These are phyloP conservation scores for Aphelenchoides bicaudatus DNA, from an alignment of 2,888 invertebrate genomes.

Conservation along the genomic window DNA sequence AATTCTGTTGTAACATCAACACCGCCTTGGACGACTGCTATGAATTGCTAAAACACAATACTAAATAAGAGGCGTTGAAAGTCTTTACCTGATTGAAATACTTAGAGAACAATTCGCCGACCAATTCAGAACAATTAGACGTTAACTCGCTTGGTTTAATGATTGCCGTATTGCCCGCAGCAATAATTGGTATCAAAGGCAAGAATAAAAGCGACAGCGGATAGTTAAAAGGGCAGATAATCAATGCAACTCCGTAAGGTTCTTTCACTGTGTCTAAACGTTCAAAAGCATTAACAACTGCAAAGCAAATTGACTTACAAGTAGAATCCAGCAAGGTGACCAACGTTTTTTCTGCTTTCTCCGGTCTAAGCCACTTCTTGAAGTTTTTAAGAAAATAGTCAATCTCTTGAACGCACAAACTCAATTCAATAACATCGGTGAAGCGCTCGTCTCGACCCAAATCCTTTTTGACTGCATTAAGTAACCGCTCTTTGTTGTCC, in stretches of 20 bases:
- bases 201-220: slow-evolving; percentile 67
- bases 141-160: slow-evolving; percentile 52
- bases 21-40: slow-evolving; percentile 77
- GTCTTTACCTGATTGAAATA: slow-evolving; percentile 40
- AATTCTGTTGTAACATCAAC: slow-evolving; percentile 79
- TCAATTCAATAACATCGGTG: slow-evolving; percentile 22
- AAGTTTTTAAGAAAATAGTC: slow-evolving; percentile 44
- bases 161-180: slow-evolving; percentile 48
- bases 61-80: not conserved
- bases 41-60: slow-evolving; percentile 21
- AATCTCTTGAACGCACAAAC: slow-evolving; percentile 22
- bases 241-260: slow-evolving; percentile 81
- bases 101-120: slow-evolving; percentile 43
- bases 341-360: slow-evolving; percentile 31
- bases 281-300: too few species aligned
- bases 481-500: not conserved
- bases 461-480: slow-evolving; percentile 8
- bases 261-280: slow-evolving; percentile 68
- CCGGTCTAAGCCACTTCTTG: slow-evolving; percentile 34
- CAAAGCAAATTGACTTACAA: too few species aligned
- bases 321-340: slow-evolving; percentile 29
- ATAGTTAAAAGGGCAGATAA: slow-evolving; percentile 87
- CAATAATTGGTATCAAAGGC: slow-evolving; percentile 45
- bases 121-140: slow-evolving; percentile 36
- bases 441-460: not conserved